A percentile compares a stretch with the other conserved stretches of the same genome.
Evolutionary conservation across 30 jellyfish, hydroid and myxozoan genomes (phyloP).

Genomic region (Mastigias papua): DNA sequence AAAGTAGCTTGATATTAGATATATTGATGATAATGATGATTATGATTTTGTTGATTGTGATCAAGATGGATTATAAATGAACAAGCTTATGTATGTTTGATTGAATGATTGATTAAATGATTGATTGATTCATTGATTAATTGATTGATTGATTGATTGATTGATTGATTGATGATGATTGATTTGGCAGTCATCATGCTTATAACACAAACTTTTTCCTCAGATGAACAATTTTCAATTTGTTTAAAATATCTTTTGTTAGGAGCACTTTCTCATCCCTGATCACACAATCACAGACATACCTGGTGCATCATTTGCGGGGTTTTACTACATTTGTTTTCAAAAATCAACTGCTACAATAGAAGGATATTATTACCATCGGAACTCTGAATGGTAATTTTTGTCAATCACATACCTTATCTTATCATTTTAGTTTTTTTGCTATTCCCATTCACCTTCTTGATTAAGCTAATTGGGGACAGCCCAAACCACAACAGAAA

Average conservation of each 20-base stretch:
- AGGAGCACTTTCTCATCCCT: constrained; percentile 96
- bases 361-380: constrained; percentile 95
- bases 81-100: too few relatives aligned
- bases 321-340: constrained; percentile 93
- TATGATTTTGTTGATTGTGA: not conserved
- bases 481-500: too few relatives aligned
- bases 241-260: not conserved
- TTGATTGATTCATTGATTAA: not conserved
- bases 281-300: constrained; percentile 97
- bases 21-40: too few relatives aligned
- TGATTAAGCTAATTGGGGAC: too few relatives aligned
- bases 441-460: too few relatives aligned
- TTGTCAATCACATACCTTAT: not conserved
- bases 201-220: too few relatives aligned
- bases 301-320: constrained; percentile 99
- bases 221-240: too few relatives aligned
- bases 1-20: too few relatives aligned
- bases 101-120: not conserved
- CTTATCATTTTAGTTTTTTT: too few relatives aligned
- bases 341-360: constrained; percentile 97
- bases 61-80: too few relatives aligned
- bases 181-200: too few relatives aligned
- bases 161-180: not conserved
- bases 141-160: not conserved
- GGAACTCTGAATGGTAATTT: constrained; percentile 92